Percentiles rank a stretch among this genome's conserved stretches.
These are phyloP conservation scores for Phaetusa simplex DNA, from an alignment of 2,113 vertebrate species.

Conservation along the genomic window DNA sequence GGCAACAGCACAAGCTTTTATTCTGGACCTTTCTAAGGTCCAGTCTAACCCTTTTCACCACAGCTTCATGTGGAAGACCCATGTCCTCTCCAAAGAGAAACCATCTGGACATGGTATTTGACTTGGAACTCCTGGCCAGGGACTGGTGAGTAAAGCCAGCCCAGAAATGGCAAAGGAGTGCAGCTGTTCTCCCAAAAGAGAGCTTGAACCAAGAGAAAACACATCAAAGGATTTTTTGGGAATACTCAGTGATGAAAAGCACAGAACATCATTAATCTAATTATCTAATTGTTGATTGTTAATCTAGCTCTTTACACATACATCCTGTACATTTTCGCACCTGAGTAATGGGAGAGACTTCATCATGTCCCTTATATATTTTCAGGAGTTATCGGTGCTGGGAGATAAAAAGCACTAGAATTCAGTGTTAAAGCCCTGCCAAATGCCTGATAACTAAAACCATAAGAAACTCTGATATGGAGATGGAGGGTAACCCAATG, in stretches of 20 bases:
- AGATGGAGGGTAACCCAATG: background rate
- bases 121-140: background rate
- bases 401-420: background rate
- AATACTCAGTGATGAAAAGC: background rate
- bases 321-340: background rate
- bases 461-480: background rate
- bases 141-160: background rate
- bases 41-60: background rate
- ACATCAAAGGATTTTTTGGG: background rate
- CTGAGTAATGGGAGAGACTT: background rate
- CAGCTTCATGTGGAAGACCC: background rate
- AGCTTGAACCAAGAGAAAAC: background rate
- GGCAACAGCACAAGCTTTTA: background rate
- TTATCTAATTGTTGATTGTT: background rate
- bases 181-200: background rate
- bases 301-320: background rate
- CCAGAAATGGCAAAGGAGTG: background rate
- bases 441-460: background rate
- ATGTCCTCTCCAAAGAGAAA: background rate
- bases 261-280: background rate
- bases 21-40: background rate
- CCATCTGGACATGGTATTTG: background rate
- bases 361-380: background rate
- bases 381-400: background rate
- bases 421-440: background rate